Percentiles rank a stretch among this genome's conserved stretches.
Evolutionary conservation across 2,113 vertebrate species (phyloP).

Genomic region (Cnemophilus loriae): DNA sequence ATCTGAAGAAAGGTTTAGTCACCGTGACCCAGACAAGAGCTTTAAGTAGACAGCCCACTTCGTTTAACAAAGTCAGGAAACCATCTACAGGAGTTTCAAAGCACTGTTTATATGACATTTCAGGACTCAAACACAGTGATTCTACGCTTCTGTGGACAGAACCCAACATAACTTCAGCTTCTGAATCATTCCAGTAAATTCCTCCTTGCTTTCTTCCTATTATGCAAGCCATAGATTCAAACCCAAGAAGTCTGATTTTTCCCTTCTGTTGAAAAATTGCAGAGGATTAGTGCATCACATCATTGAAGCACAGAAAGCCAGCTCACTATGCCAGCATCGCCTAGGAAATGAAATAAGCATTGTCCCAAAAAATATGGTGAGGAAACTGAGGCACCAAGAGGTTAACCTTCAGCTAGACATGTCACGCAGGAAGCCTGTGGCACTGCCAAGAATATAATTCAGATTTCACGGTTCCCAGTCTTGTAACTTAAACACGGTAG

Average conservation of each 20-base stretch:
- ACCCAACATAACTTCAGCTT: background rate
- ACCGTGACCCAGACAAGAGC: constrained; percentile 34
- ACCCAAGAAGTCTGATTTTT: background rate
- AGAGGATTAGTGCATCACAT: background rate
- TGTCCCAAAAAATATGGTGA: background rate
- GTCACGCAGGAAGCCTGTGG: background rate
- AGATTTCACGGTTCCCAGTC: background rate
- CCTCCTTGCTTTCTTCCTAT: background rate
- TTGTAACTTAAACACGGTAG: background rate
- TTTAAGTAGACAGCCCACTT: constrained; percentile 41
- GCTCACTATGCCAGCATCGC: background rate
- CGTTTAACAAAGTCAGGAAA: constrained; percentile 47
- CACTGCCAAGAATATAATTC: constrained; percentile 20
- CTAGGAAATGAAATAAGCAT: background rate
- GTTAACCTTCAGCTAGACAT: background rate
- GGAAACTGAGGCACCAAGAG: constrained; percentile 24
- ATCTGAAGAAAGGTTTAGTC: constrained; percentile 30
- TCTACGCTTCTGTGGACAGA: background rate
- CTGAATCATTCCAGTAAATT: background rate
- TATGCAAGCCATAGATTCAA: background rate
- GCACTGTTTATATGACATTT: constrained; percentile 34
- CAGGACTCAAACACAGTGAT: background rate
- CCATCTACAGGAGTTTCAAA: background rate
- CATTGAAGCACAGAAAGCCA: background rate
- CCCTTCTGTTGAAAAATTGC: background rate